phyloP scores from a whole-genome alignment of 2,888 invertebrate species.

The Agonopterix subpropinquella region DNA sequence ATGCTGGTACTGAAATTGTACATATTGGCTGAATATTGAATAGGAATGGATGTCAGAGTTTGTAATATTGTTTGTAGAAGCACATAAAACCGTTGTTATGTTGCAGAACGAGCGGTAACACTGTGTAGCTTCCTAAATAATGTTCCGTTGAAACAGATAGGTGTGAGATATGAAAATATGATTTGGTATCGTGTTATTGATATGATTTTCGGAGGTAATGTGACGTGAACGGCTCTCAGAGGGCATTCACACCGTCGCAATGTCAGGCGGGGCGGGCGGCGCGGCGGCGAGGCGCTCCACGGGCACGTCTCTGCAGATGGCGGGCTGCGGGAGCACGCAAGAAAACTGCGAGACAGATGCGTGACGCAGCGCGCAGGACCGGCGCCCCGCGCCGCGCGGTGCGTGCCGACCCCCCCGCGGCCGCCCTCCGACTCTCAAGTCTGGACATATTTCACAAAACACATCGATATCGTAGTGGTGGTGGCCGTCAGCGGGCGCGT shows the following conservation, averaged over 20 bases:
- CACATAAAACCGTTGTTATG: too few species aligned
- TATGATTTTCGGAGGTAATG: conserved; percentile 6
- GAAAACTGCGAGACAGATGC: conserved; percentile 65
- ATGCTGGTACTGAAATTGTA: too few species aligned
- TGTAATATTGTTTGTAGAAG: too few species aligned
- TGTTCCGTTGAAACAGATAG: background rate
- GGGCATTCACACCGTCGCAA: conserved; percentile 42
- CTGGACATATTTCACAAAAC: conserved; percentile 36
- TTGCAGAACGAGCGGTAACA: too few species aligned
- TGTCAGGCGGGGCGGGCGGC: conserved; percentile 21
- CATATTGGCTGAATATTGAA: too few species aligned
- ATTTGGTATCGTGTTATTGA: conserved; percentile 3
- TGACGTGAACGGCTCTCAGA: conserved; percentile 15
- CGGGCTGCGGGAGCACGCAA: conserved; percentile 59
- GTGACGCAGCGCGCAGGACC: conserved; percentile 74
- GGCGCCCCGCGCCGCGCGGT: conserved; percentile 47
- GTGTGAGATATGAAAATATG: conserved; percentile 1
- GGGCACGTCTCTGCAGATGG: conserved; percentile 61
- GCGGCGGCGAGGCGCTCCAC: conserved; percentile 18
- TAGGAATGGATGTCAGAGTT: too few species aligned
- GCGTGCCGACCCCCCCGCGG: conserved; percentile 35
- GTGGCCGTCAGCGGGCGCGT: conserved; percentile 32
- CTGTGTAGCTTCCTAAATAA: too few species aligned
- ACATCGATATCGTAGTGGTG: conserved; percentile 63
- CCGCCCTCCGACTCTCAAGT: conserved; percentile 28